phyloP scores from a whole-genome alignment of 1,140 invertebrate genomes.

The Pollicipes pollicipes region DNA sequence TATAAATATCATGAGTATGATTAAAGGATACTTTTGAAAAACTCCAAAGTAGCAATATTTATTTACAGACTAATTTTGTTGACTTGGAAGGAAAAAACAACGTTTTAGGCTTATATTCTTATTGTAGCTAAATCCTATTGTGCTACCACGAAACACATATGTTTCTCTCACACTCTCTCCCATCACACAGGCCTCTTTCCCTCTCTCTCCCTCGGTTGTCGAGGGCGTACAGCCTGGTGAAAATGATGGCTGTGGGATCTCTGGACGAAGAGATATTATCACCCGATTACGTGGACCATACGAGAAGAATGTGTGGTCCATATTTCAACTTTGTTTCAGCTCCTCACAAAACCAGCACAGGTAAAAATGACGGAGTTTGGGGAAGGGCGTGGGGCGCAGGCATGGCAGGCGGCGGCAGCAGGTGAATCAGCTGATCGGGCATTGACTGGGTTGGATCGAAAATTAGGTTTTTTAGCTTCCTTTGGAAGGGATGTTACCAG shows the following conservation, averaged over 20 bases:
- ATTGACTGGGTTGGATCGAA: neutral
- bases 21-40: too few species aligned
- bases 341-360: neutral
- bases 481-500: too few species aligned
- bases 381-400: neutral
- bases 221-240: neutral
- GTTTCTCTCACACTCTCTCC: neutral
- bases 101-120: neutral
- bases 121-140: too few species aligned
- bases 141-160: slow-evolving; percentile 1
- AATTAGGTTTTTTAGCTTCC: too few species aligned
- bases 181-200: neutral
- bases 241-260: slow-evolving; percentile 1
- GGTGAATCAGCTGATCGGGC: neutral
- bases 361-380: neutral
- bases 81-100: neutral
- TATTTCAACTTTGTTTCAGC: slow-evolving; percentile 2
- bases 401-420: neutral
- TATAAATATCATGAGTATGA: too few species aligned
- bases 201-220: neutral
- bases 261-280: slow-evolving; percentile 6
- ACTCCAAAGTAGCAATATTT: too few species aligned
- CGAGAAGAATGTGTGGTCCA: slow-evolving; percentile 2
- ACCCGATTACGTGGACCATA: neutral
- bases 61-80: too few species aligned